These are phyloP conservation scores for Eilema griseolum DNA, from an alignment of 2,888 invertebrate species.

Conservation along the genomic window DNA sequence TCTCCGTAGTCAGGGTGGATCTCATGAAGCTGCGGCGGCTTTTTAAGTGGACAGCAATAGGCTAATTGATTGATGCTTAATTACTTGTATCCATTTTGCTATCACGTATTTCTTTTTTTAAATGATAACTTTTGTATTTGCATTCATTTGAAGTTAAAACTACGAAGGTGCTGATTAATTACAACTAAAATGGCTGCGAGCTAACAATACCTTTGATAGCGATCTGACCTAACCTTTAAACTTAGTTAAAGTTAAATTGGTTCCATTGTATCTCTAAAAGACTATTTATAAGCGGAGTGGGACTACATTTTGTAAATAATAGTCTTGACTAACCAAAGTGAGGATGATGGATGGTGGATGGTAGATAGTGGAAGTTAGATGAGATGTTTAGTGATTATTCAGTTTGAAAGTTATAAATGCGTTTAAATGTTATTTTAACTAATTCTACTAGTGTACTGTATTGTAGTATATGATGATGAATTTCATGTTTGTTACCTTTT, in stretches of 20 bases:
- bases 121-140: not conserved
- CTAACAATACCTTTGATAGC: slow-evolving; percentile 3
- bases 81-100: no score
- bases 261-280: slow-evolving; percentile 27
- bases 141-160: not conserved
- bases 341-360: slow-evolving; percentile 18
- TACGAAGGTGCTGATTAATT: not conserved
- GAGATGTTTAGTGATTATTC: slow-evolving; percentile 5
- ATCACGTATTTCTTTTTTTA: not conserved
- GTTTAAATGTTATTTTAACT: not conserved
- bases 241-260: slow-evolving; percentile 32
- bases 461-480: no score
- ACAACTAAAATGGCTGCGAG: not conserved
- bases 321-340: slow-evolving; percentile 2
- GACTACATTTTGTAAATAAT: slow-evolving; percentile 29
- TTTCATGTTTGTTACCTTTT: not conserved
- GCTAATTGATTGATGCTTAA: no score
- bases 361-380: not conserved
- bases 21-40: no score
- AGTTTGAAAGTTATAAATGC: slow-evolving; percentile 5
- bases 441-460: no score
- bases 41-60: no score
- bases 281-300: slow-evolving; percentile 10
- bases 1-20: no score
- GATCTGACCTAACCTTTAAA: slow-evolving; percentile 16